Evolutionary conservation across 2,113 vertebrate genomes (phyloP).

Genomic region (Otis tarda): DNA sequence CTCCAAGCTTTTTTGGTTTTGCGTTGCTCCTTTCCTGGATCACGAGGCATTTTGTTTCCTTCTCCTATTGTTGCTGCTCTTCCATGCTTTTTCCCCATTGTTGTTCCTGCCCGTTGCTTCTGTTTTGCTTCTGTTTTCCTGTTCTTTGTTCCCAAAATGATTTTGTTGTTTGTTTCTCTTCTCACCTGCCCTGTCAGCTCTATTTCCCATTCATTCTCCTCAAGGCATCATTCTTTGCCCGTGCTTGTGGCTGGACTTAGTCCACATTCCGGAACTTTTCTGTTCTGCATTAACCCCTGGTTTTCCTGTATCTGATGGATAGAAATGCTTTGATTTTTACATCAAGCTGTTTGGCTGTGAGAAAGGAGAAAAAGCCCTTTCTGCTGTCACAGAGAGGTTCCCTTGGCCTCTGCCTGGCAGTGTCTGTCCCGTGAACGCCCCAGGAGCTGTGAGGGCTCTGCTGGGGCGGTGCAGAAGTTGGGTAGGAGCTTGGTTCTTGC

Average conservation of each 20-base stretch:
- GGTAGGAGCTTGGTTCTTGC: neutral
- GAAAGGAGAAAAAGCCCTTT: neutral
- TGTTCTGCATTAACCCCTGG: neutral
- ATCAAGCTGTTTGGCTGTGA: neutral
- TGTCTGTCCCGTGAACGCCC: accelerated
- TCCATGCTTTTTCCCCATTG: accelerated
- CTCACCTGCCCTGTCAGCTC: neutral
- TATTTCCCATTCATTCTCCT: neutral
- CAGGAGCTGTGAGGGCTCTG: neutral
- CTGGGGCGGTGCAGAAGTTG: neutral
- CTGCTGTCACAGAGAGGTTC: neutral
- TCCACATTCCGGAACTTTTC: neutral
- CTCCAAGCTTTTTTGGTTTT: neutral
- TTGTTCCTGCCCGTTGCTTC: neutral
- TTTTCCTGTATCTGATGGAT: accelerated
- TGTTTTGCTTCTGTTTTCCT: neutral
- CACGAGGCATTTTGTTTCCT: neutral
- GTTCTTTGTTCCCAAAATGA: neutral
- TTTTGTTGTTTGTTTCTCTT: neutral
- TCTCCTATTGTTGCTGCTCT: accelerated
- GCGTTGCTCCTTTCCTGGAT: neutral
- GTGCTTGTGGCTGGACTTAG: neutral
- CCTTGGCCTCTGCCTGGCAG: neutral
- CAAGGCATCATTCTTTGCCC: accelerated
- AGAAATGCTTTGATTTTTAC: neutral